Conservation (phyloP, 2,797 vertebrate genomes). For the Natrix natrix region DNA sequence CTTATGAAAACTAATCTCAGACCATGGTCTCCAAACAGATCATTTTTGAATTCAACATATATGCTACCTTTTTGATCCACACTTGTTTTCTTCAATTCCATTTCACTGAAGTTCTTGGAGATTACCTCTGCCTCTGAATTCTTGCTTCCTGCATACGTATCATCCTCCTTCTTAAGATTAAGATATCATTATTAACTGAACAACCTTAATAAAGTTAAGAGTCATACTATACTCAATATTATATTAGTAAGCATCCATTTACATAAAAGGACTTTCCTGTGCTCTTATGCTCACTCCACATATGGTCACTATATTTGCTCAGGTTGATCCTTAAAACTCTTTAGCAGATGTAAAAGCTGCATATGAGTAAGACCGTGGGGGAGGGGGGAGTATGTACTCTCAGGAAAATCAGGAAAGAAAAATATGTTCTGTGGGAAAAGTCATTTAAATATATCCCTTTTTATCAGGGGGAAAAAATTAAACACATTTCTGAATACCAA, state of each 20-base stretch:
- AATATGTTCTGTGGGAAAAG: background rate
- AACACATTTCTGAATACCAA: background rate
- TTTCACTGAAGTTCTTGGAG: conserved; percentile 65
- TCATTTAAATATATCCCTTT: background rate
- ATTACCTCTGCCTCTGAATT: conserved; percentile 68
- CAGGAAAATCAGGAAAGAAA: background rate
- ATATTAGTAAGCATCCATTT: background rate
- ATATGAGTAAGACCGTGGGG: background rate
- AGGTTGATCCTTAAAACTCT: background rate
- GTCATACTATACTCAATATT: background rate
- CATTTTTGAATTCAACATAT: conserved; percentile 27
- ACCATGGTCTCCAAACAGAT: background rate
- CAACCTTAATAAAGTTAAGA: background rate
- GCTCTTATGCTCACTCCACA: background rate
- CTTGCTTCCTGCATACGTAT: conserved; percentile 52
- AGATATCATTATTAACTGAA: conserved; percentile 27
- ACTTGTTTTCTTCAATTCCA: conserved; percentile 62
- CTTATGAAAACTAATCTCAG: background rate
- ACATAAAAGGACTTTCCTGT: background rate
- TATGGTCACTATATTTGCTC: background rate
- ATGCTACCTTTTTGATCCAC: conserved; percentile 68
- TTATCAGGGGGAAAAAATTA: conserved; percentile 6
- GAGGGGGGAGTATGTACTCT: background rate
- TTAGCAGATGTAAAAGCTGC: background rate
- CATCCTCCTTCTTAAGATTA: conserved; percentile 66